These are phyloP conservation scores for Centropus unirufus DNA, from an alignment of 2,113 vertebrate species.

Conservation along the genomic window DNA sequence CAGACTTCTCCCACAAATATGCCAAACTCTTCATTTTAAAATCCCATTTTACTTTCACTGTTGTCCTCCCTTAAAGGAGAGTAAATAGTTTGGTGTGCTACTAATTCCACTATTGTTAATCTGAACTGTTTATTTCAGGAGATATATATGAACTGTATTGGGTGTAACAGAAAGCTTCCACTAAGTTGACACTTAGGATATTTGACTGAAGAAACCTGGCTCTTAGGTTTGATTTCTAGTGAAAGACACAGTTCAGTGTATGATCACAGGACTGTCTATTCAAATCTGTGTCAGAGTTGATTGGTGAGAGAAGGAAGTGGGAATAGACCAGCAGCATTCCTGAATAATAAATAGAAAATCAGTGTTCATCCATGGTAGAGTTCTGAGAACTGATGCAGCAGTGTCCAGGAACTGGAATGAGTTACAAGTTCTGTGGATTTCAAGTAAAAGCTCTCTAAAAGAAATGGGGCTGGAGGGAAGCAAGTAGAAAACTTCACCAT, in stretches of 20 bases:
- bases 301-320: background rate
- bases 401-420: background rate
- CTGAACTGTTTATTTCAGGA: background rate
- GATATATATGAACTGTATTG: accelerated
- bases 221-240: background rate
- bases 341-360: background rate
- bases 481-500: background rate
- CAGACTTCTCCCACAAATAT: background rate
- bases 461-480: accelerated
- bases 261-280: background rate
- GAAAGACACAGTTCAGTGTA: background rate
- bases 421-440: background rate
- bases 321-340: background rate
- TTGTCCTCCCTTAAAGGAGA: background rate
- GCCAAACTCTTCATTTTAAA: background rate
- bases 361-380: background rate
- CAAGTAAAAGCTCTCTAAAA: background rate
- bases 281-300: background rate
- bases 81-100: background rate
- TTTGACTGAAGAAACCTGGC: background rate
- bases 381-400: background rate
- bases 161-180: background rate
- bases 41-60: background rate
- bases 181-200: background rate
- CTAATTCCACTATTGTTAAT: background rate